Evolutionary conservation across 2,888 invertebrate genomes (phyloP).

Genomic region (Resseliella maxima): DNA sequence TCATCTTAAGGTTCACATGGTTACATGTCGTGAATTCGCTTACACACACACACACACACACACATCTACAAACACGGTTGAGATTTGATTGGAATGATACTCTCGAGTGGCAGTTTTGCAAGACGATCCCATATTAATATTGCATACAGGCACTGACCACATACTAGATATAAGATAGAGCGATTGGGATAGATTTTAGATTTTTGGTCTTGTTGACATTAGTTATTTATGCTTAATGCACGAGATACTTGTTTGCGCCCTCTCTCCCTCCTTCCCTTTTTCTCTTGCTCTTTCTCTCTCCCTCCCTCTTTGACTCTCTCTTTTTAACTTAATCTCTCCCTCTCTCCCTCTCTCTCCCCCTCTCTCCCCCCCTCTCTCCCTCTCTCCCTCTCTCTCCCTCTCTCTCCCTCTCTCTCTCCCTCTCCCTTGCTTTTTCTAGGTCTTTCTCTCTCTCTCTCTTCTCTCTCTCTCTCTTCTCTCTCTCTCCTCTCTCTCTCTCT

Average conservation of each 20-base stretch:
- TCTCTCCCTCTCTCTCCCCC: background rate
- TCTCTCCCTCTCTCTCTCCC: background rate
- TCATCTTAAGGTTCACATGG: background rate
- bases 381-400: too few relatives aligned
- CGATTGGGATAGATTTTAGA: conserved; percentile 32
- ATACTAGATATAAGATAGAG: background rate
- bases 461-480: background rate
- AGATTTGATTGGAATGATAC: conserved; percentile 22
- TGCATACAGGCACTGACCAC: background rate
- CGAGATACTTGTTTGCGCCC: background rate
- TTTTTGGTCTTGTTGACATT: conserved; percentile 14
- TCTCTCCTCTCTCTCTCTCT: background rate
- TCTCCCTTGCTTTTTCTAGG: too few relatives aligned
- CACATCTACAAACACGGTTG: background rate
- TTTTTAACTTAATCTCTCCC: too few relatives aligned
- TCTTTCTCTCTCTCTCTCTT: background rate
- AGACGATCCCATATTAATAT: conserved; percentile 27
- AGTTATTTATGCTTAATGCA: conserved; percentile 41
- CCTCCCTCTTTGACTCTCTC: background rate
- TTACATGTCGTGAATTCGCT: background rate
- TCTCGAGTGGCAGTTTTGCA: background rate
- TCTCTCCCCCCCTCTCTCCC: background rate
- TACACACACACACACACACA: background rate
- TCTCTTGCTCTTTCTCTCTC: background rate
- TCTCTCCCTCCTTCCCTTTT: background rate